These are phyloP conservation scores for Scolanthus callimorphus DNA, from an alignment of 92 coral and sea anemone genomes.

Conservation along the genomic window DNA sequence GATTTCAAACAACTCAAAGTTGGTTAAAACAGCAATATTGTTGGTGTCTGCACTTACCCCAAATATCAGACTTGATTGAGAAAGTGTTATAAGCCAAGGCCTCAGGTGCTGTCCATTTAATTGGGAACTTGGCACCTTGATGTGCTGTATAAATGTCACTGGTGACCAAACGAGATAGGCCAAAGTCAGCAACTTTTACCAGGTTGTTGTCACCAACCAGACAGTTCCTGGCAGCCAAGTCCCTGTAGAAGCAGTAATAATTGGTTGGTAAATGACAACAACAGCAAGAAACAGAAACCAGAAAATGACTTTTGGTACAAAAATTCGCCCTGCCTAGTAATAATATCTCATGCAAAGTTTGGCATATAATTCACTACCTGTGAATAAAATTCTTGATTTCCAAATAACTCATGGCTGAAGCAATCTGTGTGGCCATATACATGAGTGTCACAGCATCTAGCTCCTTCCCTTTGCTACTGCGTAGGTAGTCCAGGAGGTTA, in stretches of 20 bases:
- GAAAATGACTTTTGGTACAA: too few relatives aligned
- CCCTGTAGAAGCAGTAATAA: too few relatives aligned
- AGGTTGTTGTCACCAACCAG: conserved; percentile 88
- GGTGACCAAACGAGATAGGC: conserved; percentile 89
- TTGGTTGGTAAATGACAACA: too few relatives aligned
- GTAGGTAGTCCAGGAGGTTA: conserved; percentile 85
- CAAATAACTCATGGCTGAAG: conserved; percentile 90
- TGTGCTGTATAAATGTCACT: conserved; percentile 93
- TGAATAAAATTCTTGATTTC: conserved; percentile 93
- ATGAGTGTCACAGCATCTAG: conserved; percentile 89
- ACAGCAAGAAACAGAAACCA: too few relatives aligned
- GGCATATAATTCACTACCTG: too few relatives aligned
- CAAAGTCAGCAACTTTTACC: conserved; percentile 99
- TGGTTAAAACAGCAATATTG: too few relatives aligned
- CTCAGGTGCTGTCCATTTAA: conserved; percentile 99
- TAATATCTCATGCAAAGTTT: too few relatives aligned
- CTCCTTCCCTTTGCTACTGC: conserved; percentile 80
- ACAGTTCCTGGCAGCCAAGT: conserved; percentile 98
- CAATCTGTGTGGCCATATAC: conserved; percentile 94
- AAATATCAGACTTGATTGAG: conserved; percentile 94
- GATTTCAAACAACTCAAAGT: too few relatives aligned
- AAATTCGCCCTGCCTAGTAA: too few relatives aligned
- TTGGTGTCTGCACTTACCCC: conserved; percentile 86
- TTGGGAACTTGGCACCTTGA: conserved; percentile 98
- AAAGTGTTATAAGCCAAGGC: conserved; percentile 94